A percentile compares a stretch with the other conserved stretches of the same genome.
Evolutionary conservation across 2,888 invertebrate genomes (phyloP).

Genomic region (Drosophila seclusa): DNA sequence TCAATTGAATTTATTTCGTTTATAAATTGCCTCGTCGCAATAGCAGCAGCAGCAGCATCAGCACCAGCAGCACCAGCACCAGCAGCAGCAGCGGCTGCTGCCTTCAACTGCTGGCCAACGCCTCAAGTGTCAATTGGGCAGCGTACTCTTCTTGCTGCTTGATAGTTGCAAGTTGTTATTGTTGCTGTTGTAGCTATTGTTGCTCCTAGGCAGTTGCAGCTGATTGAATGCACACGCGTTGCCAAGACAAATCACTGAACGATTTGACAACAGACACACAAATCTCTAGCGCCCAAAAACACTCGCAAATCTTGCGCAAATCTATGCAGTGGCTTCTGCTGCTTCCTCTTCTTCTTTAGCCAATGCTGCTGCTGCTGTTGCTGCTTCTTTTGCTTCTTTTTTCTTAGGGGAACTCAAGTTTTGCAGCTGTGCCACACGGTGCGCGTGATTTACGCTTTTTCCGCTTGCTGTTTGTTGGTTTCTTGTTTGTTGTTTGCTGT

Average conservation of each 20-base stretch:
- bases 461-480: constrained; percentile 70
- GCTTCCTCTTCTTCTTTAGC: constrained; percentile 14
- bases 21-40: constrained; percentile 70
- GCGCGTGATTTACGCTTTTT: constrained; percentile 76
- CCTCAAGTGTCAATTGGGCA: constrained; percentile 63
- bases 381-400: constrained; percentile 7
- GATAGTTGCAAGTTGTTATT: constrained; percentile 12
- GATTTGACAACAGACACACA: constrained; percentile 68
- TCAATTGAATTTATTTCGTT: constrained; percentile 82
- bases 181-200: constrained; percentile 14
- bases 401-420: constrained; percentile 33
- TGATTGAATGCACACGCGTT: constrained; percentile 65
- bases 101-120: constrained; percentile 47
- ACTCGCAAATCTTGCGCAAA: constrained; percentile 49
- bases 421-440: constrained; percentile 67
- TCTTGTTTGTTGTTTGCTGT: constrained; percentile 35
- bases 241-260: constrained; percentile 74
- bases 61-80: constrained; percentile 1
- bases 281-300: constrained; percentile 40
- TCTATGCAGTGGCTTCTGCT: constrained; percentile 30
- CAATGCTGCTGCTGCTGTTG: background rate
- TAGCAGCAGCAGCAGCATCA: constrained; percentile 27
- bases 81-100: constrained; percentile 22
- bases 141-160: constrained; percentile 7
- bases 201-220: constrained; percentile 6